Evolutionary conservation across 1,140 invertebrate species (phyloP), one percentile per base, ranked within the genome.

Genomic region (Drosophila nigrodunni): DNA sequence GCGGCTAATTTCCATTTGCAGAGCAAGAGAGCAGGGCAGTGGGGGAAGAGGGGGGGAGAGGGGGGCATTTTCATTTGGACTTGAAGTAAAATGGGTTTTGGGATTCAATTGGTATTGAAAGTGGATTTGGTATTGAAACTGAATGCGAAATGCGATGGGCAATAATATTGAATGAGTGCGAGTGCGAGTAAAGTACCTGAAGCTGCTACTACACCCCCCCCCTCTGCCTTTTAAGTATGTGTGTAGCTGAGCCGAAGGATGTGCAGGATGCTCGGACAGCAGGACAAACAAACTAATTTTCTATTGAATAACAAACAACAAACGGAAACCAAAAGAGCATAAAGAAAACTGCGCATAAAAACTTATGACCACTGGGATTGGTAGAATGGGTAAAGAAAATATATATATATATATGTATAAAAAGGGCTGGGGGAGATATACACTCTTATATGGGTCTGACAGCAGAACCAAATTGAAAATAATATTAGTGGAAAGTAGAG

Each of bases 221-320:
- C 15, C 15, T 15, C 15, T 15, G 15, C 18, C 41, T 18, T 25
- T 15, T 55, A 7, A 7, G 39, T 2, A 49, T 47, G 39, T 30
- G 18, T 46, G 47, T 44, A 25, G 47, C 18, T 1, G 18, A 30
- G 13, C 30, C n/a, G 10, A 13, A 30, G 47, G 13, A 35, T 37
- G 50, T 64, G 46, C 54, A 34, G 18, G 43, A 11, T n/a, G 25
- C 41, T 15, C 37, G n/a, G 18, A 30, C 61, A 21, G 30, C 52
- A 58, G 55, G 34, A 75, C 73, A 75, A 75, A 59, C 66, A 71
- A 75, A 75, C 73, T 75, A 75, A 75, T 75, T 75, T 71, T 64
- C 67, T 75, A 75, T 75, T 75, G 73, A 70, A 70, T 74, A 57
- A 49, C 61, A 55, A 50, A 61, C 72, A 74, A 62, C 44, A 50